Conservation (phyloP, 2,888 invertebrate genomes). For the Cenopis cana region DNA sequence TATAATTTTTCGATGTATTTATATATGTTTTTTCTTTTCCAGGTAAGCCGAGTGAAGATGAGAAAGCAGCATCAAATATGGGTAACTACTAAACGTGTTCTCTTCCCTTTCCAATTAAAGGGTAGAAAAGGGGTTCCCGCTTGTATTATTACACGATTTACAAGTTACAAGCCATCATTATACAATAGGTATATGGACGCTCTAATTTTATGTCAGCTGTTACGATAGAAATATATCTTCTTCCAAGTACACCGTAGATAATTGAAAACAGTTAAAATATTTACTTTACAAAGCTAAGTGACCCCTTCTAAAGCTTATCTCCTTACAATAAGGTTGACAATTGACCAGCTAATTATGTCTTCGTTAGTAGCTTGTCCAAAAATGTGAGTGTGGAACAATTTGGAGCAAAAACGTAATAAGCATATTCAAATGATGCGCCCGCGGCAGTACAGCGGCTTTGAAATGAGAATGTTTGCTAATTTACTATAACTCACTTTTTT, state of each 20-base stretch:
- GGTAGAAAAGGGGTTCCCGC: too few species aligned
- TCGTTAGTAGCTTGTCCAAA: constrained; percentile 11
- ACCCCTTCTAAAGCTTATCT: neutral
- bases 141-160: too few species aligned
- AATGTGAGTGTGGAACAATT: constrained; percentile 45
- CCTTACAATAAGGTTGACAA: neutral
- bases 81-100: neutral
- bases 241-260: neutral
- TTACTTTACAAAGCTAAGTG: neutral
- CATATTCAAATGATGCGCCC: constrained; percentile 59
- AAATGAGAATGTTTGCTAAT: constrained; percentile 53
- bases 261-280: constrained; percentile 8
- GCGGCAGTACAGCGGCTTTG: constrained; percentile 61
- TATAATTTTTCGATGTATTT: neutral
- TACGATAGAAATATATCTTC: too few species aligned
- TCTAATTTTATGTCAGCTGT: too few species aligned
- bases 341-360: neutral
- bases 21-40: neutral
- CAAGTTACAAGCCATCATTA: too few species aligned
- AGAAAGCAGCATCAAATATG: neutral
- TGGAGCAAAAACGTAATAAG: constrained; percentile 58
- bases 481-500: constrained; percentile 28
- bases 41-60: neutral
- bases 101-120: too few species aligned
- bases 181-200: too few species aligned